Evolutionary conservation across 2,797 vertebrate species (phyloP), one percentile per base, ranked within the genome.

Genomic region (Brachymystax lenok): DNA sequence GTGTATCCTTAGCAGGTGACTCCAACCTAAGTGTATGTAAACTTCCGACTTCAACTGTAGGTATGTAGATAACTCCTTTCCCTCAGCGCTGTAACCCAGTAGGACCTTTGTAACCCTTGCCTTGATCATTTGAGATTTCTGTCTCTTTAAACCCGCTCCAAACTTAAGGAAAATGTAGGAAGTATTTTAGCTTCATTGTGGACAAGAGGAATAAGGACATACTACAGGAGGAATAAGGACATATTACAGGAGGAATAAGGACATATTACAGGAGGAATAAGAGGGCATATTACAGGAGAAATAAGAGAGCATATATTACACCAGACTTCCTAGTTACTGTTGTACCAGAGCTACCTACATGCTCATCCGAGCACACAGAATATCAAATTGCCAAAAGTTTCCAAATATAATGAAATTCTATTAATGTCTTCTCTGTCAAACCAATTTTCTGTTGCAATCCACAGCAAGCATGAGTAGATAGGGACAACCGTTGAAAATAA

Each of bases 61-160:
- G 86, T 89, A 84, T 86, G 86, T 81, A 83, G 70, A 46, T 46
- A 46, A 13, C 77, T 77, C 16, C 28, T 76, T 12, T 79, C 73
- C 88, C 83, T 85, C 84, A 81, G 0, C 4, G 40, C 77, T 8
- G 2, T 59, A 35, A 80, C 86, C 93, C 92, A 93, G 92, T 79
- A 13, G 80, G 6, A 77, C 85, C 87, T 91, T 90, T 92, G 88
- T 89, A 40, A 81, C 19, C 75, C 2, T 72, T 33, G 1, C 76
- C 4, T 72, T 40, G 1, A 74, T 81, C 83, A 91, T 86, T 82
- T 81, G 77, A 68, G 79, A 80, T 13, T 46, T 46, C 66, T 78
- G 77, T 64, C 40, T 8, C 35, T 21, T n/a, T 72, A 75, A 8
- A 21, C 74, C 70, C 75, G 21, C 61, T 74, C 16, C 33, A 75